Conservation (phyloP, 2,113 vertebrate genomes). For the Anguilla japonica region DNA sequence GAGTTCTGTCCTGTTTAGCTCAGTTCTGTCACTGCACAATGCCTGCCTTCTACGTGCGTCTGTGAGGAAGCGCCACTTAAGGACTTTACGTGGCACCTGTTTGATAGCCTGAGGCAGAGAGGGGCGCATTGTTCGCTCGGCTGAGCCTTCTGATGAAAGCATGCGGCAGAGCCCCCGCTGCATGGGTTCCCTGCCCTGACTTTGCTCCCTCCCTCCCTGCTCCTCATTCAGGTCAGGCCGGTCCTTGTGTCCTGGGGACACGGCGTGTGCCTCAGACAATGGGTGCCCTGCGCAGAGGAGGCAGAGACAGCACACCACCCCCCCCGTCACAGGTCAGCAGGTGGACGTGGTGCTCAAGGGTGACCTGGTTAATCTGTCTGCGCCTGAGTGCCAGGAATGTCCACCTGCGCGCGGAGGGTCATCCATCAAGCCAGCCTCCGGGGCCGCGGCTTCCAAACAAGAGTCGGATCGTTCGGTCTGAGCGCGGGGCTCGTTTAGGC, state of each 20-base stretch:
- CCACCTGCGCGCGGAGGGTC: constrained; percentile 29
- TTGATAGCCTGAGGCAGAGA: neutral
- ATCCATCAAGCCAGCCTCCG: constrained; percentile 37
- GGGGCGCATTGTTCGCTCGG: neutral
- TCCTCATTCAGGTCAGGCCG: neutral
- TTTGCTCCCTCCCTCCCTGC: neutral
- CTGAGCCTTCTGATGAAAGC: neutral
- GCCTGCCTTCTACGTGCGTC: neutral
- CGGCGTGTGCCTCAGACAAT: neutral
- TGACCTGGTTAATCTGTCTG: constrained; percentile 42
- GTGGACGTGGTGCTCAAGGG: neutral
- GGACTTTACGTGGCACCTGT: neutral
- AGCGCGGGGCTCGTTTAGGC: neutral
- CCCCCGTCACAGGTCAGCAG: neutral
- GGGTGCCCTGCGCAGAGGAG: neutral
- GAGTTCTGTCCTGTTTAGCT: neutral
- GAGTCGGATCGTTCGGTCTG: neutral
- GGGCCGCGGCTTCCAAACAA: neutral
- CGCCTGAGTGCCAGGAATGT: constrained; percentile 34
- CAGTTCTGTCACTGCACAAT: neutral
- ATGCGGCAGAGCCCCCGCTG: neutral
- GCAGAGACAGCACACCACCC: neutral
- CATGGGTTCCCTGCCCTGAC: neutral
- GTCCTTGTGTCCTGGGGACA: neutral
- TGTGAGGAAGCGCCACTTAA: neutral